Evolutionary conservation across 1,140 invertebrate genomes (phyloP), one percentile per base, ranked within the genome.

Genomic region (Drosophila hydei): DNA sequence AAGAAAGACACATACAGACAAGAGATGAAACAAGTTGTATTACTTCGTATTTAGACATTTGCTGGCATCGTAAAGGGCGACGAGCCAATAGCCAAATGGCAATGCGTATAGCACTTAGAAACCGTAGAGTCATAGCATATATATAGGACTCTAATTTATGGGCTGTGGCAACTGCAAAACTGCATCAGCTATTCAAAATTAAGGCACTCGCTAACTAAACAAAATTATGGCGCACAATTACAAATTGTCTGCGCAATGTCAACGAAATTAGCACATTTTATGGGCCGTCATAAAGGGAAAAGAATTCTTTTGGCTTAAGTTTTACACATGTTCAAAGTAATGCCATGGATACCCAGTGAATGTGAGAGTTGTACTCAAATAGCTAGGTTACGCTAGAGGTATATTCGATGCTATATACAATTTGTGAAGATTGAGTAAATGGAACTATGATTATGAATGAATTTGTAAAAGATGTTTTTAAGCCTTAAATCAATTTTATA

Each of bases 171-270:
- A 59, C 54, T 59, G 47, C 55, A 52, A 33, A 47, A 21, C 25
- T 48, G 69, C 52, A 45, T 65, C 36, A 63, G 40, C 59, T 64
- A 72, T 58, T 67, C 42, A 33, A 51, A 72, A 71, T 59, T 25
- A 64, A 65, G 51, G 61, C 62, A 51, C 14, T 54, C 23, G n/a
- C 5, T 30, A 42, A 45, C 27, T 47, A 6, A 23, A 45, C 23
- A 30, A 60, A 60, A 60, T 52, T 52, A 67, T 52, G n/a, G 61
- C 47, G 36, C 64, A 38, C 63, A 47, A 72, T 72, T 62, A 51
- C 50, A 75, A 75, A 72, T 72, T 73, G 74, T 75, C 73, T 75
- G 63, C 61, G 69, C 69, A 72, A 75, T 75, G 73, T 76, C 74
- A 76, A 48, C 50, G 27, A 43, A 73, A 67, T 75, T 67, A 72